phyloP scores from a whole-genome alignment of 2,888 invertebrate genomes.

The Hirtodrosophila cameraria region DNA sequence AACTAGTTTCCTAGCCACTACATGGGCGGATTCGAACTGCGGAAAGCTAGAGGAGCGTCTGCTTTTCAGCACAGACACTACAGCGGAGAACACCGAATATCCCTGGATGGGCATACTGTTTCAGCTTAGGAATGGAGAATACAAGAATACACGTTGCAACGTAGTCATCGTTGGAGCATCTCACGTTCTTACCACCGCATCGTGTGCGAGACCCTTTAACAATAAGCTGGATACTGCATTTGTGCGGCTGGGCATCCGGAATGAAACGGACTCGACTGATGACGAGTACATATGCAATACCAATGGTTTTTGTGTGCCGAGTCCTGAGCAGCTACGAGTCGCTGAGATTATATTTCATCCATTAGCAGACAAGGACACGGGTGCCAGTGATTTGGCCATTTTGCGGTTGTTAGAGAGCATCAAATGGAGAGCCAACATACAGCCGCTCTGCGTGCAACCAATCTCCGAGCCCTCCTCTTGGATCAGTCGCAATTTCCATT shows the following conservation, averaged over 20 bases:
- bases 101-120: constrained; percentile 58
- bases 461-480: constrained; percentile 32
- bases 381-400: constrained; percentile 55
- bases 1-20: background rate
- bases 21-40: constrained; percentile 19
- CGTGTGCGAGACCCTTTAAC: constrained; percentile 46
- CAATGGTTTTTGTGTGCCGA: constrained; percentile 58
- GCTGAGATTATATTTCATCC: constrained; percentile 49
- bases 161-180: constrained; percentile 47
- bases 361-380: constrained; percentile 51
- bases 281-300: constrained; percentile 41
- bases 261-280: constrained; percentile 22
- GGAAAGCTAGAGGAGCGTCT: constrained; percentile 51
- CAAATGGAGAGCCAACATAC: constrained; percentile 35
- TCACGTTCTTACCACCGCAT: constrained; percentile 57
- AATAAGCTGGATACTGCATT: constrained; percentile 12
- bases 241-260: constrained; percentile 54
- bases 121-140: constrained; percentile 23
- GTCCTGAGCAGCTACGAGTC: constrained; percentile 40
- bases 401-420: constrained; percentile 38
- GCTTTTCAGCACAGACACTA: constrained; percentile 15
- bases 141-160: constrained; percentile 29
- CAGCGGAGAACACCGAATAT: constrained; percentile 54
- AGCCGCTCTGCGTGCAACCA: constrained; percentile 54
- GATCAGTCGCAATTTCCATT: constrained; percentile 49